phyloP scores from a whole-genome alignment of 2,797 vertebrate species.

The Hypotaenidia philippensis region DNA sequence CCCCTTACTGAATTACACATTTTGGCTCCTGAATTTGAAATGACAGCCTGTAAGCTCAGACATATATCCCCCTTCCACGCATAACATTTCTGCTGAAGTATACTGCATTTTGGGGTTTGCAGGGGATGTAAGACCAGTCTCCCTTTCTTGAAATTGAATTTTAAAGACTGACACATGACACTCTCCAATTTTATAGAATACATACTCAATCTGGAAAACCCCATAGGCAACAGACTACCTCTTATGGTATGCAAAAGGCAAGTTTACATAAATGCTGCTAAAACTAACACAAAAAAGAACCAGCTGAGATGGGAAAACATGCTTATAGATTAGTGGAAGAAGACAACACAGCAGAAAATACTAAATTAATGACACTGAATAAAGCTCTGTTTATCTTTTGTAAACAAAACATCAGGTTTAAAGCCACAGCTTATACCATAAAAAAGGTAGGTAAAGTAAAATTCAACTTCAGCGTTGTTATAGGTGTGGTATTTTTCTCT shows the following conservation, averaged over 20 bases:
- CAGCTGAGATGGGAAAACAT: background rate
- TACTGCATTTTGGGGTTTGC: background rate
- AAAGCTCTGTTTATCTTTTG: background rate
- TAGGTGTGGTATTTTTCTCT: constrained; percentile 15
- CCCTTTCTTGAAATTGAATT: background rate
- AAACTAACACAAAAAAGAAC: constrained; percentile 17
- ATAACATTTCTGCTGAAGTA: background rate
- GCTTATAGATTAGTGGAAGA: constrained; percentile 10
- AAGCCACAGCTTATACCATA: background rate
- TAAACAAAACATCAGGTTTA: background rate
- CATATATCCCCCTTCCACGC: background rate
- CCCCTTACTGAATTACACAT: background rate
- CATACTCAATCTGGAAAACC: background rate
- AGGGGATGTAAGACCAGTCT: background rate
- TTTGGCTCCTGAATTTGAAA: constrained; percentile 3
- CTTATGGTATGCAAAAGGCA: background rate
- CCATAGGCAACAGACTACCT: background rate
- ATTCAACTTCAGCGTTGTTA: background rate
- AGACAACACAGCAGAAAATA: background rate
- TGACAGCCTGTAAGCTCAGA: background rate
- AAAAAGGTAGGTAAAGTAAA: background rate
- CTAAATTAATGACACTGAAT: background rate
- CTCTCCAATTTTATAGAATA: background rate
- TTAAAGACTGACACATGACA: background rate
- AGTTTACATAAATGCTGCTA: background rate